These are phyloP conservation scores for Apomyelois bistriatella DNA, from an alignment of 2,888 invertebrate genomes.

Conservation along the genomic window DNA sequence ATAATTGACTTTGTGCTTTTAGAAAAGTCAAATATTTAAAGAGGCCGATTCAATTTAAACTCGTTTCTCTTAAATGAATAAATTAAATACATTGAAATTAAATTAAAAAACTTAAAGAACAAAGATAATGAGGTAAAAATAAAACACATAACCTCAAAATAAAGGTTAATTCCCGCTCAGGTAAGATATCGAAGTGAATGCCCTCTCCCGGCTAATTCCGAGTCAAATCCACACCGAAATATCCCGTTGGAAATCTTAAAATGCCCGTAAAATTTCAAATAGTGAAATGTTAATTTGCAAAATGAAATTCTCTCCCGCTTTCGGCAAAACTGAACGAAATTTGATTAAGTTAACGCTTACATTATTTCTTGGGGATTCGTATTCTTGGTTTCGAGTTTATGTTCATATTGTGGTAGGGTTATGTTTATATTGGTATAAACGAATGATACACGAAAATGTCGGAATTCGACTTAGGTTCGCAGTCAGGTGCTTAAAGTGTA, in stretches of 20 bases:
- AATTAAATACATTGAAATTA: too few species aligned
- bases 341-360: constrained; percentile 71
- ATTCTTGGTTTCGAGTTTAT: constrained; percentile 3
- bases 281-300: constrained; percentile 68
- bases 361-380: constrained; percentile 48
- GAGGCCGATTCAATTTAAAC: too few species aligned
- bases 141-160: neutral
- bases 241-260: constrained; percentile 44
- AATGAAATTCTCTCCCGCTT: constrained; percentile 58
- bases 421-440: constrained; percentile 19
- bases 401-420: constrained; percentile 21
- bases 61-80: too few species aligned
- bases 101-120: too few species aligned
- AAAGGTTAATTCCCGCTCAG: constrained; percentile 2
- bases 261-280: constrained; percentile 56
- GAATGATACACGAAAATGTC: neutral
- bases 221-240: constrained; percentile 31
- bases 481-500: too few species aligned
- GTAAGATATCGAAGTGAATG: constrained; percentile 15
- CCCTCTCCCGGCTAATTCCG: constrained; percentile 24
- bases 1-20: too few species aligned
- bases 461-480: too few species aligned
- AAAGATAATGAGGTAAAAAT: too few species aligned
- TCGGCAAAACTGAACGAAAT: constrained; percentile 58
- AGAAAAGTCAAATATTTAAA: too few species aligned